Evolutionary conservation across 2,888 invertebrate genomes (phyloP), one percentile per base, ranked within the genome.

Genomic region (Microplitis deprimator): DNA sequence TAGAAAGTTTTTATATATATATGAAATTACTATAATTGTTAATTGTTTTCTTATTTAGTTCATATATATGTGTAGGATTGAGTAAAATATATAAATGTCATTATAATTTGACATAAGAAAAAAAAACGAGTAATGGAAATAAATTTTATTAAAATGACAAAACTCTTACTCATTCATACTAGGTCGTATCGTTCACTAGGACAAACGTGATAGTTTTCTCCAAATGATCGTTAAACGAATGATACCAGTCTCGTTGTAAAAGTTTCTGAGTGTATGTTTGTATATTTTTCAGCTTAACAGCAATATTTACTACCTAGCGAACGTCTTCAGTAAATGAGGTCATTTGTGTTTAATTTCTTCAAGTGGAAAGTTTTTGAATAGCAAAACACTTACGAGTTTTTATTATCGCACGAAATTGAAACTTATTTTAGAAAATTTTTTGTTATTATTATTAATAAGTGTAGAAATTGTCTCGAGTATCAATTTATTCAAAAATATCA

Each of bases 181-280:
- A 17, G 71, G 71, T 71, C 71, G 61, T 61, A 38, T 71, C 61
- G 71, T 71, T 71, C 71, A 73, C 67, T 73, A 73, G 73, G 73
- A 73, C 67, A 73, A 67, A 73, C 73, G 67, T 73, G 73, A 73
- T 65, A 59, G 60, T 73, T 73, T 73, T 73, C 73, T 67, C 73
- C 59, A 67, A 73, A 73, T 50, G 73, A 50, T 73, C 73, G 73
- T 73, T 41, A 73, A 73, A 67, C 16, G 62, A 17, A 29, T 65
- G 65, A 50, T 29, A 40, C 50, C 41, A 62, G n/a, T 73, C n/a
- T 38, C 50, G 62, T 50, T 73, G 20, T 13, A 71, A 16, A 38
- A n/a, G 29, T 61, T 13, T 68, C n/a, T 16, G 16, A 39, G 68
- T 16, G 17, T 6, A 72, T 39, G 38, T 62, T 72, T 39, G 39